Percentiles rank a stretch among this genome's conserved stretches.
Evolutionary conservation across 2,113 vertebrate species (phyloP).

Genomic region (Oryzias melastigma): DNA sequence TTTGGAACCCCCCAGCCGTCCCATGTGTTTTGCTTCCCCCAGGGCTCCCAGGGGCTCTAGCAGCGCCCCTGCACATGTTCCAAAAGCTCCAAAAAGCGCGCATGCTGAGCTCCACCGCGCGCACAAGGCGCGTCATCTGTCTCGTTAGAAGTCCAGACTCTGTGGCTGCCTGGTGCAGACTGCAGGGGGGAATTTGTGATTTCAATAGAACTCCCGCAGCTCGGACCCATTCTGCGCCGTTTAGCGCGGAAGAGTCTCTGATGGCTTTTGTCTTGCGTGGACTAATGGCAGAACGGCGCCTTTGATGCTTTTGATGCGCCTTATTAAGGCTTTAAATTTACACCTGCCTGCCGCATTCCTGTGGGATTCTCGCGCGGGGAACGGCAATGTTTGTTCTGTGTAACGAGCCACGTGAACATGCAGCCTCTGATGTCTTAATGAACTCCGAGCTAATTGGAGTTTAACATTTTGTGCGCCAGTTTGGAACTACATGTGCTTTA

Average conservation of each 20-base stretch:
- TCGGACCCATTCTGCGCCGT: constrained; percentile 59
- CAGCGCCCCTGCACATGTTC: too few relatives aligned
- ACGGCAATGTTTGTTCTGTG: constrained; percentile 48
- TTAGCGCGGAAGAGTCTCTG: constrained; percentile 69
- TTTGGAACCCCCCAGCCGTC: too few relatives aligned
- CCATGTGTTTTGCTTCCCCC: too few relatives aligned
- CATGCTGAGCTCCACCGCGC: background rate
- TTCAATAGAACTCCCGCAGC: constrained; percentile 69
- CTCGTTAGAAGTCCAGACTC: constrained; percentile 44
- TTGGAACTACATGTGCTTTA: background rate
- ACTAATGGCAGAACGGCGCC: constrained; percentile 56
- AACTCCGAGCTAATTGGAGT: constrained; percentile 23
- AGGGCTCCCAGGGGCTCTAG: too few relatives aligned
- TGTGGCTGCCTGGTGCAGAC: constrained; percentile 28
- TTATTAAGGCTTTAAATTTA: constrained; percentile 75
- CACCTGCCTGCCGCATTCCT: constrained; percentile 73
- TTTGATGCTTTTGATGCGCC: constrained; percentile 72
- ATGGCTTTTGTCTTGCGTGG: constrained; percentile 65
- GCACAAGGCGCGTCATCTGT: constrained; percentile 47
- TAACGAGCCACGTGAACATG: constrained; percentile 36
- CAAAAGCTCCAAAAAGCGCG: background rate
- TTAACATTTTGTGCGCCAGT: constrained; percentile 12
- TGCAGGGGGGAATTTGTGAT: constrained; percentile 44
- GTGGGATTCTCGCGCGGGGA: constrained; percentile 44
- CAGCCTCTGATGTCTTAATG: constrained; percentile 33